phyloP scores from a whole-genome alignment of 1,140 invertebrate species.

The Phenacoccus solenopsis region DNA sequence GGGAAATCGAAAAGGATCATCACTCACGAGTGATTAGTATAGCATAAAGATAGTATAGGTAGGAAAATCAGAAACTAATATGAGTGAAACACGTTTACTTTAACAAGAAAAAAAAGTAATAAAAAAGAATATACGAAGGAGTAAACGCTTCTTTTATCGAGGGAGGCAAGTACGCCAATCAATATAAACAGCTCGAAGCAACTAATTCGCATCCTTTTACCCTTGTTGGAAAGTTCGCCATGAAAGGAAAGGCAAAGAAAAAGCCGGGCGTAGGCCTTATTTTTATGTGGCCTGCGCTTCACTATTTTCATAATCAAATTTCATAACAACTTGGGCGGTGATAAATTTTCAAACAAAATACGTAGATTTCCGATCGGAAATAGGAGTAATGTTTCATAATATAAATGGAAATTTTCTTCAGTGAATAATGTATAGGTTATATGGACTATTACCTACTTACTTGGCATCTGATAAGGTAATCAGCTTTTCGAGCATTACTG shows the following conservation, averaged over 20 bases:
- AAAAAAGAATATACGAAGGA: neutral
- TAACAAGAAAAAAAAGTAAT: neutral
- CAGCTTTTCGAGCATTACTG: no score
- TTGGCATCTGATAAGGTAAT: no score
- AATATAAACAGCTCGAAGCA: constrained; percentile 1
- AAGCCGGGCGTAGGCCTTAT: neutral
- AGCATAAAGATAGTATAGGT: no score
- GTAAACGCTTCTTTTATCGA: neutral
- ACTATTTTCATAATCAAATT: neutral
- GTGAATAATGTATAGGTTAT: no score
- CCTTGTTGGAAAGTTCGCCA: neutral
- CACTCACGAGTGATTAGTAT: no score
- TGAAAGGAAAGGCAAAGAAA: neutral
- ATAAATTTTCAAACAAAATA: neutral
- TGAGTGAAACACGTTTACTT: neutral
- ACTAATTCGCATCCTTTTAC: constrained; percentile 1
- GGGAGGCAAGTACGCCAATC: neutral
- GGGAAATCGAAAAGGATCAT: no score
- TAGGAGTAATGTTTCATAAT: no score
- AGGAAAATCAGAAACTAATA: no score
- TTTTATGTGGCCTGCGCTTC: neutral
- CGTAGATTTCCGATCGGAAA: no score
- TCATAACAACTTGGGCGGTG: neutral
- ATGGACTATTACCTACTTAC: no score
- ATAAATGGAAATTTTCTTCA: no score